Evolutionary conservation across 2,113 vertebrate species (phyloP), one percentile per base, ranked within the genome.

Genomic region (Cavia porcellus): DNA sequence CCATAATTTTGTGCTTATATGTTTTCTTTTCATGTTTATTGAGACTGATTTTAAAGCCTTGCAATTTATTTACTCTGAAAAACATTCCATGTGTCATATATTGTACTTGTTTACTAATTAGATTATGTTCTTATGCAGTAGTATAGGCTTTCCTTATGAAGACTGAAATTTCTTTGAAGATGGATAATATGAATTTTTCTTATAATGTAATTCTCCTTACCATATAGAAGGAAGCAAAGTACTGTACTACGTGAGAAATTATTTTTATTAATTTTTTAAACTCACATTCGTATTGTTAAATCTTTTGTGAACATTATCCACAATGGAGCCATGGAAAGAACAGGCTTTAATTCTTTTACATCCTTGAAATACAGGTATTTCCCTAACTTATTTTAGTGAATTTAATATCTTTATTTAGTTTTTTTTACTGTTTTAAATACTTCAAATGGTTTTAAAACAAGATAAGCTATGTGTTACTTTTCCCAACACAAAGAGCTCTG

Each of bases 11-110:
- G 14, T 35, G 38, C 32, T 74, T 86, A 11, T 25, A 38, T 38
- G 47, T 84, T 92, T 75, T 92, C 45, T 92, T 77, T 79, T 93
- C 35, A 57, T 55, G 66, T 38, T 55, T 86, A 86, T 17, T 68
- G 35, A 68, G 35, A 64, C 28, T 70, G 14, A 42, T 75, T 64
- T 62, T 77, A 66, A 86, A 86, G 17, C n/a, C 12, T 79, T 45
- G n/a, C 19, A 57, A 88, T n/a, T 61, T 22, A 32, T 61, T 38
- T 72, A 47, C 7, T 57, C 22, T 72, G 25, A 57, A 88, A 52
- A 72, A 28, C 50, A 35, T 70, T 52, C 45, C 45, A n/a, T 30
- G 50, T 42, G 66, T 19, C 3, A n/a, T 57, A 30, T 74, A 57
- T 50, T 88, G 68, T 70, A 70, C 42, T 82, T 70, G 38, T 57